Evolutionary conservation across 2,888 invertebrate genomes (phyloP), one percentile per base, ranked within the genome.

Genomic region (Nomada fucata): DNA sequence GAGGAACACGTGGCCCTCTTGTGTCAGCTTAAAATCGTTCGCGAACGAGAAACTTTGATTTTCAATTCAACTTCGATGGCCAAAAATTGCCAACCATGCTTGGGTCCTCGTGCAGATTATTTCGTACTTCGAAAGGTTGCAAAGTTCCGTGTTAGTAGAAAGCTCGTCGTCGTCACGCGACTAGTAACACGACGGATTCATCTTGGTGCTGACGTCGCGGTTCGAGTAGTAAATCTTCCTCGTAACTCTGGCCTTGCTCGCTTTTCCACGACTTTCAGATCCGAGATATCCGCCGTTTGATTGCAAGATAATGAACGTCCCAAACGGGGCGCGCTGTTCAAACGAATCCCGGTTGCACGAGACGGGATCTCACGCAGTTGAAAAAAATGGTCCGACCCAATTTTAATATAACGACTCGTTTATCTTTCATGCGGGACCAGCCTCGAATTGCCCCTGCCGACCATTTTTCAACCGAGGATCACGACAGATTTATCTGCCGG

Each of bases 181-280:
- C 18, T 11, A 52, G 26, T n/a, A 13, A 53, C 44, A 9, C n/a
- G 11, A 59, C 7, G 47, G 26, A 59, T 65, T 72, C 59, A 20
- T 65, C 18, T 72, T 50, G 2, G 26, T 15, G 42, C 23, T 4
- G 64, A 26, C 63, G 26, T 73, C 18, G 44, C 23, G 52, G 10
- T 68, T 11, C 47, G 4, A 9, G 53, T 50, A 64, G 72, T 76
- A 72, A 76, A 72, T 72, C 64, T 68, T 47, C 1, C 26, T 13
- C 10, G 61, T 64, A 71, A 76, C 57, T 47, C n/a, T 23, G 42
- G 50, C 63, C 57, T 71, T 23, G 71, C 57, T 64, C 71, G 63
- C 76, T 55, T 76, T 72, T 76, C 61, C 52, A 76, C 76, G 29
- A 60, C 72, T 65, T 64, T 65, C 64, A 18, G 59, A 59, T 76